A percentile compares a stretch with the other conserved stretches of the same genome.
phyloP scores from a whole-genome alignment of 53 echinoderm and acorn worm species.

The Luidia sarsii region DNA sequence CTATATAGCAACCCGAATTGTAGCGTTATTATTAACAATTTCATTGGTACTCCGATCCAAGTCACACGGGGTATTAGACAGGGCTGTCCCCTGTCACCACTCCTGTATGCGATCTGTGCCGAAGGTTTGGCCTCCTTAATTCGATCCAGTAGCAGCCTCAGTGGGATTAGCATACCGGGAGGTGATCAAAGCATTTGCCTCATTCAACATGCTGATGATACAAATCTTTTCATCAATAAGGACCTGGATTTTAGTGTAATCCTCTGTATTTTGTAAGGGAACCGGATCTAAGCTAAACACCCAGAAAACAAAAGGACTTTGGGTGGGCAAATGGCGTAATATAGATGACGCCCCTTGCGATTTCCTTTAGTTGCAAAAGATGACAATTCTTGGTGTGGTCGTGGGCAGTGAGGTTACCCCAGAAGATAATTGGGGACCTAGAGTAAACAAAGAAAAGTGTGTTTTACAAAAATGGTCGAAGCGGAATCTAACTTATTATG shows the following conservation, averaged over 20 bases:
- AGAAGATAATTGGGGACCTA: too few relatives aligned
- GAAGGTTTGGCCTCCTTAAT: background rate
- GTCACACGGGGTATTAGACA: conserved; percentile 15
- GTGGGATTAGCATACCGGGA: background rate
- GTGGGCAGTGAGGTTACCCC: too few relatives aligned
- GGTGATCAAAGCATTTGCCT: background rate
- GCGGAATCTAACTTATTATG: too few relatives aligned
- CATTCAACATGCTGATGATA: conserved; percentile 12
- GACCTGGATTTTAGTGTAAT: background rate
- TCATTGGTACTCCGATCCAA: background rate
- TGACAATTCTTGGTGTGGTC: too few relatives aligned
- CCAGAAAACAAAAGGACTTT: background rate
- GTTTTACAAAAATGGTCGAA: too few relatives aligned
- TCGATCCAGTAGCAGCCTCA: background rate
- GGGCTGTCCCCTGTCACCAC: conserved; percentile 11
- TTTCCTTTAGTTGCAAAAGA: background rate
- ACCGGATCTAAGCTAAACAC: too few relatives aligned
- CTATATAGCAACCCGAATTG: conserved; percentile 8
- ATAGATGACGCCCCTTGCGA: background rate
- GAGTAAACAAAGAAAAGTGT: too few relatives aligned
- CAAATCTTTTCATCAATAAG: background rate
- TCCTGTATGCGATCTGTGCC: conserved; percentile 10
- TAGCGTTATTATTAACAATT: conserved; percentile 5
- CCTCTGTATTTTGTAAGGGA: background rate
- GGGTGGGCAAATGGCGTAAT: conserved; percentile 2